These are phyloP conservation scores for Diadophis punctatus DNA, from an alignment of 2,113 vertebrate species.

Conservation along the genomic window DNA sequence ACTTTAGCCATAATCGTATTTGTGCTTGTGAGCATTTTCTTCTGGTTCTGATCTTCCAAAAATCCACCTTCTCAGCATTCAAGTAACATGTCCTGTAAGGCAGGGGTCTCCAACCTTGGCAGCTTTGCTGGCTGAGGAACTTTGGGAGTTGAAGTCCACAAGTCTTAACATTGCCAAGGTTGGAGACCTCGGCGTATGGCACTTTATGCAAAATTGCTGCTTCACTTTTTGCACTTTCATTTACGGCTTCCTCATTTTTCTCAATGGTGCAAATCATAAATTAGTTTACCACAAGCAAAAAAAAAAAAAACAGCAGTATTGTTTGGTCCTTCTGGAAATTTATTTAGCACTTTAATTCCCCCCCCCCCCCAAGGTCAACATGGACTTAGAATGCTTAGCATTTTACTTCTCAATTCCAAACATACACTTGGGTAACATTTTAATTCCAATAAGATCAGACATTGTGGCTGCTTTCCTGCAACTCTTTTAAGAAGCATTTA, in stretches of 20 bases:
- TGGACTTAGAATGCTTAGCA: background rate
- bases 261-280: background rate
- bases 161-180: too few species aligned
- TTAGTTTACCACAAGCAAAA: background rate
- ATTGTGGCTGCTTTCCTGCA: background rate
- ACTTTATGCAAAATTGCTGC: background rate
- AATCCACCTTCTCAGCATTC: background rate
- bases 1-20: background rate
- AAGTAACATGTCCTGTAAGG: background rate
- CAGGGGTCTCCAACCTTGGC: too few species aligned
- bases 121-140: too few species aligned
- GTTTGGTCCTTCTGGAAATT: background rate
- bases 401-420: background rate
- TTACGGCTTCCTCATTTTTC: background rate
- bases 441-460: background rate
- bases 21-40: background rate
- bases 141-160: too few species aligned
- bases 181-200: too few species aligned
- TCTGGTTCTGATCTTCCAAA: background rate
- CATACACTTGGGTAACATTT: background rate
- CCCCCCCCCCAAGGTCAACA: background rate
- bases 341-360: background rate
- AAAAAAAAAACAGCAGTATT: background rate
- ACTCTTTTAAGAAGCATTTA: background rate
- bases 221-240: background rate